A percentile compares a stretch with the other conserved stretches of the same genome.
Evolutionary conservation across 2,113 vertebrate species (phyloP).

Genomic region (Dolichallabes microphthalmus): DNA sequence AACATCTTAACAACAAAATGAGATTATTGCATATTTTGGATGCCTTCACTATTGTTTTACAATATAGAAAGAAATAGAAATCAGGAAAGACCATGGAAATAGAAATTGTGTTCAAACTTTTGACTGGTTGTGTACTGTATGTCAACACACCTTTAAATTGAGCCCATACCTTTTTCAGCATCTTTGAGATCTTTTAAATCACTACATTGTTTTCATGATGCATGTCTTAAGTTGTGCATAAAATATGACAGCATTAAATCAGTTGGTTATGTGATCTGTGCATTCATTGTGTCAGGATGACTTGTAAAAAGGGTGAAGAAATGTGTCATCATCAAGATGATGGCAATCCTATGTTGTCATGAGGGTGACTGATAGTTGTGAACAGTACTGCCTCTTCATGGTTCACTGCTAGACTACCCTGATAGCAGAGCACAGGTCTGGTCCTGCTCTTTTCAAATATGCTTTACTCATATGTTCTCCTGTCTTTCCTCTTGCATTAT

Average conservation of each 20-base stretch:
- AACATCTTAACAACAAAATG: no score
- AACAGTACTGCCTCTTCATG: constrained; percentile 50
- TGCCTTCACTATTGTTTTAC: no score
- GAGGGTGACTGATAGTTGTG: constrained; percentile 49
- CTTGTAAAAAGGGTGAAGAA: constrained; percentile 28
- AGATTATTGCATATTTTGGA: no score
- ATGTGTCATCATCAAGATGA: constrained; percentile 48
- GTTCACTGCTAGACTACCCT: constrained; percentile 49
- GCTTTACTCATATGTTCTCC: constrained; percentile 35
- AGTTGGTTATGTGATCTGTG: constrained; percentile 18
- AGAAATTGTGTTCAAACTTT: no score
- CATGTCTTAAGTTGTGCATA: constrained; percentile 12
- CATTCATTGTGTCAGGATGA: constrained; percentile 11
- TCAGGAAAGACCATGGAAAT: no score
- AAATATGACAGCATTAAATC: not conserved
- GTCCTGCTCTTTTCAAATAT: constrained; percentile 49
- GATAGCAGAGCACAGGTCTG: constrained; percentile 49
- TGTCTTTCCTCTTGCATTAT: constrained; percentile 33
- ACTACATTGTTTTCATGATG: not conserved
- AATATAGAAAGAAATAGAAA: no score
- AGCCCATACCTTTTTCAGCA: not conserved
- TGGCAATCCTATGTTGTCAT: constrained; percentile 47
- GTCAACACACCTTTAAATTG: not conserved
- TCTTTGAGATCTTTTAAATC: not conserved
- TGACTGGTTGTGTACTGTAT: not conserved